Evolutionary conservation across 2,888 invertebrate species (phyloP).

Genomic region (Eutolmus rufibarbis): DNA sequence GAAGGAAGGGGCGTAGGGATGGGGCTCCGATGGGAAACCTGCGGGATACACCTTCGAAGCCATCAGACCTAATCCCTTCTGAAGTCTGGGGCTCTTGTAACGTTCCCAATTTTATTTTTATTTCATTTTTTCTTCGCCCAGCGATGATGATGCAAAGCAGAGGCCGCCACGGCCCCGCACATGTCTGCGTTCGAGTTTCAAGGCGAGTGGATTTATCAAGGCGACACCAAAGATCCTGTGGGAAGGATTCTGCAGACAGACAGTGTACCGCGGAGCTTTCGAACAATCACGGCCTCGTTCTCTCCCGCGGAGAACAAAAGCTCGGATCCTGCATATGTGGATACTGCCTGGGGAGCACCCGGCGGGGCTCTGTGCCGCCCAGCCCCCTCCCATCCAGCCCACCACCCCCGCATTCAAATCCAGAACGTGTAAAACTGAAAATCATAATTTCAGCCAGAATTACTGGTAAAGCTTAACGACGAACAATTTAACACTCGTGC

Average conservation of each 20-base stretch:
- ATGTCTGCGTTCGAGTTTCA: neutral
- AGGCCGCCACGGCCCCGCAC: neutral
- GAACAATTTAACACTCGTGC: neutral
- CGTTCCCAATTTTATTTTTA: neutral
- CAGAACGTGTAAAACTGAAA: neutral
- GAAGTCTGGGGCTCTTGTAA: neutral
- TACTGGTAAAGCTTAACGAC: neutral
- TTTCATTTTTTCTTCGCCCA: neutral
- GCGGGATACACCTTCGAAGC: neutral
- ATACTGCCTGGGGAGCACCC: neutral
- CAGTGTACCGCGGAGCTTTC: neutral
- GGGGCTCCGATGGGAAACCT: neutral
- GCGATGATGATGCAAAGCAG: neutral
- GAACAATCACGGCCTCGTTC: neutral
- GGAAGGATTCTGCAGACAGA: conserved; percentile 30
- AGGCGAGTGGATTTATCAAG: neutral
- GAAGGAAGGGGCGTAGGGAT: neutral
- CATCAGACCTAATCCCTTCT: neutral
- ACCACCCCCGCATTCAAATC: neutral
- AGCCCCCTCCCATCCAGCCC: neutral
- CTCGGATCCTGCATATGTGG: neutral
- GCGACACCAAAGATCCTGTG: neutral
- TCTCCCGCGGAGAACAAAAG: conserved; percentile 4
- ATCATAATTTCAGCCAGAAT: neutral
- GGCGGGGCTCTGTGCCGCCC: neutral